phyloP scores from a whole-genome alignment of 2,797 vertebrate genomes.

The Xyrichtys novacula region DNA sequence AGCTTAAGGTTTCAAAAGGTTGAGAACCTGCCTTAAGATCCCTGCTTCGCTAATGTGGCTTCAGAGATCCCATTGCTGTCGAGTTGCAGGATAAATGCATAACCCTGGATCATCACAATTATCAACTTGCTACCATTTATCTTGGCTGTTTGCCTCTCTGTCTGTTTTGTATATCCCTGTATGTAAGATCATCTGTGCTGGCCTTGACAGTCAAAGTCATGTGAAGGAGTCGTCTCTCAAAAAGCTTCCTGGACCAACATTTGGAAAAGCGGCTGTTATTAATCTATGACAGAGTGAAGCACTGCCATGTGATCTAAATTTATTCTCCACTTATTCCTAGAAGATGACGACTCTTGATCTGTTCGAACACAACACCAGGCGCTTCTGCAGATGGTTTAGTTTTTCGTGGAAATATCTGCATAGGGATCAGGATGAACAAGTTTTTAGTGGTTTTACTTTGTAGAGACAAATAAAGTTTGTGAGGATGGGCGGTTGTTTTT shows the following conservation, averaged over 20 bases:
- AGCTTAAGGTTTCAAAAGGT: background rate
- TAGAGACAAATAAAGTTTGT: conserved; percentile 26
- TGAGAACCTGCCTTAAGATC: background rate
- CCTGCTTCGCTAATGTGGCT: background rate
- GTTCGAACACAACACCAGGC: conserved; percentile 47
- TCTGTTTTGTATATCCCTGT: conserved; percentile 33
- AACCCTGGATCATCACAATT: conserved; percentile 3
- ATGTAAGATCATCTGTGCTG: conserved; percentile 24
- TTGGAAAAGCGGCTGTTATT: conserved; percentile 62
- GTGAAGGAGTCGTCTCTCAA: conserved; percentile 37
- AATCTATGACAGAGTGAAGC: conserved; percentile 57
- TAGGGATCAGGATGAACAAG: conserved; percentile 31
- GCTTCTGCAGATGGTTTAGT: conserved; percentile 63
- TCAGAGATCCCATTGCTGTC: background rate
- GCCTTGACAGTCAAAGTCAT: conserved; percentile 36
- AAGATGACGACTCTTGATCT: conserved; percentile 50
- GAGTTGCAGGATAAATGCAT: conserved; percentile 2
- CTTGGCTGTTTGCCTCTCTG: conserved; percentile 9
- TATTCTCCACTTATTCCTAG: conserved; percentile 58
- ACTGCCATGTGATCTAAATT: conserved; percentile 59
- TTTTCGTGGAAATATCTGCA: conserved; percentile 61
- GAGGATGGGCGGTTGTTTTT: conserved; percentile 24
- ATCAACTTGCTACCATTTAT: conserved; percentile 11
- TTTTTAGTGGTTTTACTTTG: conserved; percentile 32
- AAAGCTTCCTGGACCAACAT: conserved; percentile 56